A percentile compares a stretch with the other conserved stretches of the same genome.
Evolutionary conservation across 2,113 vertebrate genomes (phyloP).

Genomic region (Microtus richardsoni): DNA sequence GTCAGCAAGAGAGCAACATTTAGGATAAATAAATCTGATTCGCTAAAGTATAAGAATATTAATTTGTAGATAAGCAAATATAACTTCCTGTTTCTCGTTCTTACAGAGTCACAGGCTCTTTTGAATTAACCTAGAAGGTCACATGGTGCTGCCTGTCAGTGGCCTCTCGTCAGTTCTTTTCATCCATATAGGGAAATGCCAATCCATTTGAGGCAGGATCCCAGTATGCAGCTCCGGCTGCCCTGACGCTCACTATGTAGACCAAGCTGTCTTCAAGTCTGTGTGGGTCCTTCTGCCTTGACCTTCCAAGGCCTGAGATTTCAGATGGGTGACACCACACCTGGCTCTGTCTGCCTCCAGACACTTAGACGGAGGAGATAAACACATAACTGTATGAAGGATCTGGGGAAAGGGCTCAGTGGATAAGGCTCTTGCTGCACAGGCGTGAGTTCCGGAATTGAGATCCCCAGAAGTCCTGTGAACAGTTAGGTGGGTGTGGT

Average conservation of each 20-base stretch:
- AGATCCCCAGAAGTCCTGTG: neutral
- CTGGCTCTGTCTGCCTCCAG: neutral
- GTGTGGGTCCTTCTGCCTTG: neutral
- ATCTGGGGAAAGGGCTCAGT: neutral
- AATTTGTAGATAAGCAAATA: neutral
- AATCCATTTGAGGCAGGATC: neutral
- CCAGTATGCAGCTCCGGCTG: no score
- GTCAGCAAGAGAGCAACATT: constrained; percentile 10
- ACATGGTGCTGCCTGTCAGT: neutral
- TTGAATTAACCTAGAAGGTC: neutral
- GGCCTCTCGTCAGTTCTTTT: neutral
- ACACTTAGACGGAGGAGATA: neutral
- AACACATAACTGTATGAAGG: neutral
- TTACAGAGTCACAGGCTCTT: neutral
- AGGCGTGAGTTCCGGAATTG: no score
- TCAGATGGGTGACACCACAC: neutral
- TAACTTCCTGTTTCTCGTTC: constrained; percentile 20
- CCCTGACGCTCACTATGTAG: neutral
- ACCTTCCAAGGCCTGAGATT: neutral
- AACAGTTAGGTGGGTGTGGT: neutral
- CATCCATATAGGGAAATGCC: neutral
- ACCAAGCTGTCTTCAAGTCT: neutral
- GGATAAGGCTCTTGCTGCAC: no score
- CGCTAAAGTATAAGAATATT: neutral
- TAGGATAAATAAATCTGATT: neutral